A percentile compares a stretch with the other conserved stretches of the same genome.
Conservation (phyloP, 2,113 vertebrate species). For the Ochotona princeps region DNA sequence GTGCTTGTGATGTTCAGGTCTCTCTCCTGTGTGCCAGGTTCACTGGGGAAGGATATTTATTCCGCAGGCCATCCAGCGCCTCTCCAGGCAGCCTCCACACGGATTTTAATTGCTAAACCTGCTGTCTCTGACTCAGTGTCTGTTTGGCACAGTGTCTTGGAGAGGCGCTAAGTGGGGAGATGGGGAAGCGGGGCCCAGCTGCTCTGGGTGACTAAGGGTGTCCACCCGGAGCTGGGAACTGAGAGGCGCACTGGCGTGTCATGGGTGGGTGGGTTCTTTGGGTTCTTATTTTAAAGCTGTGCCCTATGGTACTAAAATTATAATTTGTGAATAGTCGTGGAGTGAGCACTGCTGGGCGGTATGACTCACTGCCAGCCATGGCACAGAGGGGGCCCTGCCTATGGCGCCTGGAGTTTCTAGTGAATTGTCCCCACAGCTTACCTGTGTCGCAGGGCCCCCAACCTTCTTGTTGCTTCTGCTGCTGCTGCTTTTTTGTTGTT, state of each 20-base stretch:
- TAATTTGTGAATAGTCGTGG: constrained; percentile 85
- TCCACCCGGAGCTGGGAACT: constrained; percentile 83
- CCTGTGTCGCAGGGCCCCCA: background rate
- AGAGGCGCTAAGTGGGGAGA: constrained; percentile 82
- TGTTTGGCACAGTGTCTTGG: constrained; percentile 88
- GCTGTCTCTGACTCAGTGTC: constrained; percentile 90
- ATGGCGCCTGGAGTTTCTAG: background rate
- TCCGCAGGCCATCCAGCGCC: constrained; percentile 83
- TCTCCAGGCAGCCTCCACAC: constrained; percentile 86
- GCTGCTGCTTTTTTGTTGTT: no score
- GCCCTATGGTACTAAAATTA: constrained; percentile 84
- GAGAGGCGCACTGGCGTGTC: constrained; percentile 82
- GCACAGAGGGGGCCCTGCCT: no score
- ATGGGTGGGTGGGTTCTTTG: constrained; percentile 87
- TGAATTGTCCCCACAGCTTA: background rate
- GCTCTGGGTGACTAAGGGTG: constrained; percentile 87
- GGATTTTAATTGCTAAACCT: constrained; percentile 88
- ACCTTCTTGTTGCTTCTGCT: background rate
- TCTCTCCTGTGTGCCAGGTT: constrained; percentile 67
- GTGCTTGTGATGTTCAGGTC: constrained; percentile 70
- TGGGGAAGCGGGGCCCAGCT: constrained; percentile 85
- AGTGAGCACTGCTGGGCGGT: constrained; percentile 76
- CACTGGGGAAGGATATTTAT: constrained; percentile 83
- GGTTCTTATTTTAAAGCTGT: constrained; percentile 85
- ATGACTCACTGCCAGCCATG: constrained; percentile 80